Percentiles rank a stretch among this genome's conserved stretches.
phyloP scores from a whole-genome alignment of 2,797 vertebrate species.

The Erpetoichthys calabaricus region DNA sequence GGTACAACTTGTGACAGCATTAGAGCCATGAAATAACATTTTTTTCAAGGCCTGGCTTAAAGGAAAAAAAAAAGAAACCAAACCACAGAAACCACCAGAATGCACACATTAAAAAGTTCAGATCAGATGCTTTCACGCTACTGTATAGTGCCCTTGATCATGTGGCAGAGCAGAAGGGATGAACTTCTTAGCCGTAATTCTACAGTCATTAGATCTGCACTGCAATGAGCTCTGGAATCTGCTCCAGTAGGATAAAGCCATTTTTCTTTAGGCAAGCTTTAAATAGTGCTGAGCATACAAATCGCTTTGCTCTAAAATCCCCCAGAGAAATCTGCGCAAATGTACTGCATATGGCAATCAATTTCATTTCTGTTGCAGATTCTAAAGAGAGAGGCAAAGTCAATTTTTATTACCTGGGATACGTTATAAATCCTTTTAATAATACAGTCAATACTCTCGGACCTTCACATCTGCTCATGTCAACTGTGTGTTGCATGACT shows the following conservation, averaged over 20 bases:
- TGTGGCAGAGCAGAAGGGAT: slow-evolving; percentile 36
- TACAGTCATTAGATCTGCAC: slow-evolving; percentile 29
- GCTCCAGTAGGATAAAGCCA: slow-evolving; percentile 30
- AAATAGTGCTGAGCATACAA: slow-evolving; percentile 27
- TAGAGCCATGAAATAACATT: no score
- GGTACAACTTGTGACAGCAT: no score
- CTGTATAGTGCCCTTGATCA: slow-evolving; percentile 29
- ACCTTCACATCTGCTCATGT: neutral
- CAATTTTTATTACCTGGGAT: no score
- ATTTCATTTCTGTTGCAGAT: no score
- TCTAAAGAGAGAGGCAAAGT: no score
- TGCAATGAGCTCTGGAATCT: slow-evolving; percentile 30
- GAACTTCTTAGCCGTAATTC: slow-evolving; percentile 33
- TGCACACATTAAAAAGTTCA: no score
- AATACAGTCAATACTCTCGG: neutral
- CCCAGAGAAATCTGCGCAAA: no score
- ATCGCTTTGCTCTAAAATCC: slow-evolving; percentile 16
- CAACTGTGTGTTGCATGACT: neutral
- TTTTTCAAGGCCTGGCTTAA: no score
- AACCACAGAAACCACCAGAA: no score
- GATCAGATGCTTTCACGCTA: neutral
- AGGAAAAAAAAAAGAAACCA: no score
- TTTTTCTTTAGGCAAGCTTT: slow-evolving; percentile 32
- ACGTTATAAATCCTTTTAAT: neutral
- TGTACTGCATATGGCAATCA: no score